A percentile compares a stretch with the other conserved stretches of the same genome.
Evolutionary conservation across 2,113 vertebrate species (phyloP).

Genomic region (Sceloporus undulatus): DNA sequence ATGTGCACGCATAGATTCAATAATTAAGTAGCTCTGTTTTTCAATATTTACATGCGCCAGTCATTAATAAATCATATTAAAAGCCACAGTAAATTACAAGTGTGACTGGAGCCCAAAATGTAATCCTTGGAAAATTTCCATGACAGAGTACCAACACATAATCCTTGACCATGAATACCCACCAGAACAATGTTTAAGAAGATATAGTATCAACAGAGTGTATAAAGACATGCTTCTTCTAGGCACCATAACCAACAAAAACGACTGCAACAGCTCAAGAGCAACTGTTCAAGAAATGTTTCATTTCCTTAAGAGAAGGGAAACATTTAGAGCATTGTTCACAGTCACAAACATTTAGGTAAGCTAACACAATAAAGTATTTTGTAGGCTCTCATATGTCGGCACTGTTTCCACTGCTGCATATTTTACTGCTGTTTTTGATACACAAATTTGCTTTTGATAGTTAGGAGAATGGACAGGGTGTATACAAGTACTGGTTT

Average conservation of each 20-base stretch:
- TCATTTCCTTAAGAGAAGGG: not conserved
- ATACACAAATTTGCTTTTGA: slow-evolving; percentile 60
- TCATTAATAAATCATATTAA: not conserved
- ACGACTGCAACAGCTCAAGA: not conserved
- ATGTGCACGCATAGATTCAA: not conserved
- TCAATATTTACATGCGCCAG: not conserved
- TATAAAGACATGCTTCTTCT: not conserved
- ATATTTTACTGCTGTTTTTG: slow-evolving; percentile 39
- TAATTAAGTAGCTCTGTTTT: not conserved
- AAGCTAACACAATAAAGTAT: not conserved
- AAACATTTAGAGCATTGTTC: not conserved
- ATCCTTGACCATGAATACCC: accelerated
- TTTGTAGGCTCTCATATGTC: slow-evolving; percentile 48
- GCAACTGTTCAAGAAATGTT: not conserved
- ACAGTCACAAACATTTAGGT: not conserved
- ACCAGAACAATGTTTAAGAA: not conserved
- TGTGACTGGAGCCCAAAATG: not conserved
- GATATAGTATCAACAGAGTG: not conserved
- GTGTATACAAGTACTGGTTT: slow-evolving; percentile 40
- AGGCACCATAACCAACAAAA: not conserved
- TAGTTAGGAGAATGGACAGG: slow-evolving; percentile 53
- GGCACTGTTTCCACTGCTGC: slow-evolving; percentile 47
- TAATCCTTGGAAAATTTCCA: not conserved
- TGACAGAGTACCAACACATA: not conserved
- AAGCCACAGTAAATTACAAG: not conserved